Evolutionary conservation across 2,113 vertebrate genomes (phyloP), one percentile per base, ranked within the genome.

Genomic region (Lagopus muta): DNA sequence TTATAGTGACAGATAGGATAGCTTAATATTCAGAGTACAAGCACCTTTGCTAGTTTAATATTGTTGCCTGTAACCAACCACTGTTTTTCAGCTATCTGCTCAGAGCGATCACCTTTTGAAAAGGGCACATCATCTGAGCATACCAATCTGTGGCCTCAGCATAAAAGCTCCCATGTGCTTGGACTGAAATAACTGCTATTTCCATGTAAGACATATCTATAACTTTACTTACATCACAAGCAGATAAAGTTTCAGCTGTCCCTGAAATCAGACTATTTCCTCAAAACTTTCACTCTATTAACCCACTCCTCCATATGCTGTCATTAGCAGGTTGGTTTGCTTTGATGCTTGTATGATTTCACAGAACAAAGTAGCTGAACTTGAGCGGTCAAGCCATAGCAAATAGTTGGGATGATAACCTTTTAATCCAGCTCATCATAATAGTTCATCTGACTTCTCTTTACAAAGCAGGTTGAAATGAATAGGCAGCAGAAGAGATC

Each of bases 221-320:
- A 27, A 28, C 34, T 18, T 2, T 4, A 30, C 7, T 70, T 70
- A 66, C 9, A 65, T 19, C 0, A 0, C 45, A 91, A 40, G 6
- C 70, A 61, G 81, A 78, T 24, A 78, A 93, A 13, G 13, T 60
- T 88, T 86, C 47, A 82, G 45, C 61, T 94, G 61, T 48, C 25
- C 21, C 47, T 14, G 8, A 69, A 36, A 72, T 16, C 32, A 64
- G 50, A 62, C 70, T 55, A 71, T 67, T 27, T 4, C 36, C 21
- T 32, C 52, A 62, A 65, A 71, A 43, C 67, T 45, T 45, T 47
- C 32, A 50, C 45, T 42, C 7, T 24, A 8, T 32, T 78, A 81
- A 71, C 52, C 25, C n/a, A 21, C 18, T 38, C 11, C 54, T 94
- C 47, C 14, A 19, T 25, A 34, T 34, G 75, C 70, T 89, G 28